Evolutionary conservation across 2,888 invertebrate genomes (phyloP), one percentile per base, ranked within the genome.

Genomic region (Drosophila affinis): DNA sequence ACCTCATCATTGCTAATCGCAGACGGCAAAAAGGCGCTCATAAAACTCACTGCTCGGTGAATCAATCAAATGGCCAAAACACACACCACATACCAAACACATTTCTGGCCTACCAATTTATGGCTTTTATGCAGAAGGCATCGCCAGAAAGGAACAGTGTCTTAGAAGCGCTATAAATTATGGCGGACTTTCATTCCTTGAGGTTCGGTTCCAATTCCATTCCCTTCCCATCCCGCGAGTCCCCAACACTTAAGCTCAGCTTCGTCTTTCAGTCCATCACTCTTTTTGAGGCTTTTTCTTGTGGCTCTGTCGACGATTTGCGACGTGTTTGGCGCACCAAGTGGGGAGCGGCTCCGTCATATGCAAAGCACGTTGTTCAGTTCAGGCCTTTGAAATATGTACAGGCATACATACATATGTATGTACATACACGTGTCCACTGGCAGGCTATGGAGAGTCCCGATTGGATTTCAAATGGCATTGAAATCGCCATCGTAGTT

Each of bases 261-360:
- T 39, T 39, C 39, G 39, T 6, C 39, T n/a, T n/a, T 7, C 39
- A 39, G 39, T 14, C 39, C 39, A 39, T 39, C n/a, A 39, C n/a
- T 39, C 39, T 39, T 39, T 39, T n/a, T 39, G 39, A n/a, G 39
- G 39, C 29, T 29, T 29, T 29, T 3, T 14, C 21, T 27, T 27
- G 24, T 21, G 17, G 51, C 34, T 39, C 14, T 39, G 34, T 39
- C 34, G 34, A 39, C 34, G 34, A 39, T 39, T 55, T 55, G 71
- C 70, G 77, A 81, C 81, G 83, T 81, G 86, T 85, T 85, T 82
- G 86, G 86, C 74, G 76, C 86, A 76, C 78, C 78, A 81, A 81
- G 72, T 81, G 86, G 73, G 39, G 77, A 68, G 72, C 82, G 57
- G 68, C 65, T 75, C 64, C 54, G 46, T 10, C 56, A 71, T 75